Percentiles rank a stretch among this genome's conserved stretches.
These are phyloP conservation scores for Frieseomelitta varia DNA, from an alignment of 1,140 invertebrate species.

Conservation along the genomic window DNA sequence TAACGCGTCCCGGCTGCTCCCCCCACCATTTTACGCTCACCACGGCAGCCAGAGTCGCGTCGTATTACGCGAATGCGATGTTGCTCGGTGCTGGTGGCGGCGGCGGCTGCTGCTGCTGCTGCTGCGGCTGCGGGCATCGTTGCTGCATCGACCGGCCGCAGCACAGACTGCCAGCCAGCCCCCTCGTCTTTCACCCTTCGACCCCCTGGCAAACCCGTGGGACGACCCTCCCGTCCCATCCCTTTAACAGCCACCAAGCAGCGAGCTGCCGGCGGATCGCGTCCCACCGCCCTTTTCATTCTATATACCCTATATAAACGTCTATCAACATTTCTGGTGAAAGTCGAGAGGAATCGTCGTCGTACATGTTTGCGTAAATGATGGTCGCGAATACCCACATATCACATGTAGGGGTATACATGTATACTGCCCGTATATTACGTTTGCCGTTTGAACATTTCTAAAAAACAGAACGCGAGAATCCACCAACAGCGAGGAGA, in stretches of 20 bases:
- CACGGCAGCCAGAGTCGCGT: slow-evolving; percentile 48
- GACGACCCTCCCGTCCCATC: slow-evolving; percentile 10
- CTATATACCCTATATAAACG: slow-evolving; percentile 40
- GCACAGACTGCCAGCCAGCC: slow-evolving; percentile 43
- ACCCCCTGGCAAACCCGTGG: slow-evolving; percentile 37
- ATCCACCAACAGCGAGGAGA: not conserved
- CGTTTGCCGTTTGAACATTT: not conserved
- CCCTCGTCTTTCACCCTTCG: slow-evolving; percentile 15
- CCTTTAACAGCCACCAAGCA: slow-evolving; percentile 1
- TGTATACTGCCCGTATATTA: too few relatives aligned
- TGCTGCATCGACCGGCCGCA: slow-evolving; percentile 75
- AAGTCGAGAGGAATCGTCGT: slow-evolving; percentile 33
- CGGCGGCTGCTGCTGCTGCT: slow-evolving; percentile 63
- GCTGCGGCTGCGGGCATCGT: slow-evolving; percentile 72
- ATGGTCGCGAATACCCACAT: slow-evolving; percentile 4
- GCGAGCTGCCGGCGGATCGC: slow-evolving; percentile 25
- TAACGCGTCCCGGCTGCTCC: slow-evolving; percentile 60
- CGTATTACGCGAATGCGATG: slow-evolving; percentile 73
- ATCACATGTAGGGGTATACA: too few relatives aligned
- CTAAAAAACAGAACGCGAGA: not conserved
- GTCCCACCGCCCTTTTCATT: slow-evolving; percentile 51
- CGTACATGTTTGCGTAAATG: slow-evolving; percentile 13
- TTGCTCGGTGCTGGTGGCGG: slow-evolving; percentile 65
- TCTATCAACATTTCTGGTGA: slow-evolving; percentile 30
- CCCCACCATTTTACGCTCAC: slow-evolving; percentile 8